These are phyloP conservation scores for Lithophane leautieri DNA, from an alignment of 2,888 invertebrate species.

Conservation along the genomic window DNA sequence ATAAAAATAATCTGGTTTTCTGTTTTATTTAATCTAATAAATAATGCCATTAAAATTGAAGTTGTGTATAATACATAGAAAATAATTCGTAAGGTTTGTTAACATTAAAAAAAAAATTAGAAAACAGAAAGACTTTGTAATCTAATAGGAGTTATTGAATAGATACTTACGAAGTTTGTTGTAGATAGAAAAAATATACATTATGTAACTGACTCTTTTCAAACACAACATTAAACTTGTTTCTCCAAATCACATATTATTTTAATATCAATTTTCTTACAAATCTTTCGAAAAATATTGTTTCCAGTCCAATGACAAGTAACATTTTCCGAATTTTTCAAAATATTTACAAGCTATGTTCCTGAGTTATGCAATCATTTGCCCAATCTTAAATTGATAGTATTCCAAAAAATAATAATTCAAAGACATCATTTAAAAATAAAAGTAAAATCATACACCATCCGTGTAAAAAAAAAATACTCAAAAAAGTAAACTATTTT, in stretches of 20 bases:
- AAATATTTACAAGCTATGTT: not conserved
- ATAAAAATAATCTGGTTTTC: conserved; percentile 8
- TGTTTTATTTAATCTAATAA: conserved; percentile 1
- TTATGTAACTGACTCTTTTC: conserved; percentile 46
- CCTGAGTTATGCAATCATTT: not conserved
- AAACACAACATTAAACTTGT: not conserved
- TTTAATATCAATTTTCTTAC: not conserved
- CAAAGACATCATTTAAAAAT: not conserved
- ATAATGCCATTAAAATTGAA: conserved; percentile 50
- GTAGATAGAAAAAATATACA: conserved; percentile 71
- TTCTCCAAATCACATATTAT: not conserved
- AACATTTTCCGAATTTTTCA: not conserved
- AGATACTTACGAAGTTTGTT: conserved; percentile 66
- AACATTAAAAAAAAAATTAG: conserved; percentile 62
- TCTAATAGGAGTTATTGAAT: conserved; percentile 63
- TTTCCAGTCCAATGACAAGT: not conserved
- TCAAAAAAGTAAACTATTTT: not conserved
- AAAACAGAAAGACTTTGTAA: conserved; percentile 71
- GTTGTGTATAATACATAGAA: conserved; percentile 58
- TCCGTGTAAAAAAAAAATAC: not conserved
- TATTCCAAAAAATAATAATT: not conserved
- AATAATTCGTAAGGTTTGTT: conserved; percentile 55
- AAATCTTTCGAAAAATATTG: not conserved
- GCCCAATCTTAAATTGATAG: not conserved
- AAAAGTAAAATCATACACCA: not conserved